A percentile compares a stretch with the other conserved stretches of the same genome.
phyloP scores from a whole-genome alignment of 1,140 invertebrate genomes.

The Plectrocnemia conspersa region DNA sequence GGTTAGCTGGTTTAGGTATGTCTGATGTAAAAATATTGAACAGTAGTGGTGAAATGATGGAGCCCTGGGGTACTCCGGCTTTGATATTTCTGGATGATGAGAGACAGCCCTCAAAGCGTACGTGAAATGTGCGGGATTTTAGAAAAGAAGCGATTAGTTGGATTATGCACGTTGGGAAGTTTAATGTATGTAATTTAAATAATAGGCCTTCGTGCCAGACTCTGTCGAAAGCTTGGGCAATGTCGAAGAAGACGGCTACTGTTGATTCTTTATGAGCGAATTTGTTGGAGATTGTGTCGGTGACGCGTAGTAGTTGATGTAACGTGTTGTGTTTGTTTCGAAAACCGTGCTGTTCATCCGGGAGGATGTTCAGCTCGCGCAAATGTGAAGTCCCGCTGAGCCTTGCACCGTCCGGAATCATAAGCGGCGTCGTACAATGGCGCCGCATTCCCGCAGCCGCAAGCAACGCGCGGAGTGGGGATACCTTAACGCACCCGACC shows the following conservation, averaged over 20 bases:
- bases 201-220: too few species aligned
- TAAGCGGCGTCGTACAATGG: too few species aligned
- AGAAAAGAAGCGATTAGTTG: conserved; percentile 32
- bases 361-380: background rate
- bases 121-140: conserved; percentile 29
- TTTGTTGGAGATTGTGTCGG: background rate
- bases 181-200: too few species aligned
- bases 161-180: conserved; percentile 31
- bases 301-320: conserved; percentile 13
- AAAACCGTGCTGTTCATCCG: conserved; percentile 15
- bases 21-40: conserved; percentile 33
- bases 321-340: conserved; percentile 2
- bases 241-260: conserved; percentile 4
- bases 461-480: too few species aligned
- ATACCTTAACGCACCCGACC: too few species aligned
- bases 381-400: too few species aligned
- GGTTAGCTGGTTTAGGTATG: conserved; percentile 23
- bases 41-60: conserved; percentile 27
- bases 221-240: too few species aligned
- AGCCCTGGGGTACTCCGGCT: conserved; percentile 35
- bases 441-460: too few species aligned
- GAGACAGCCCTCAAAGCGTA: too few species aligned
- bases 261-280: background rate
- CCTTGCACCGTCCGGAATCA: too few species aligned
- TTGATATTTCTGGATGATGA: conserved; percentile 20